These are phyloP conservation scores for Stictonetta naevosa DNA, from an alignment of 2,113 vertebrate genomes.

Conservation along the genomic window DNA sequence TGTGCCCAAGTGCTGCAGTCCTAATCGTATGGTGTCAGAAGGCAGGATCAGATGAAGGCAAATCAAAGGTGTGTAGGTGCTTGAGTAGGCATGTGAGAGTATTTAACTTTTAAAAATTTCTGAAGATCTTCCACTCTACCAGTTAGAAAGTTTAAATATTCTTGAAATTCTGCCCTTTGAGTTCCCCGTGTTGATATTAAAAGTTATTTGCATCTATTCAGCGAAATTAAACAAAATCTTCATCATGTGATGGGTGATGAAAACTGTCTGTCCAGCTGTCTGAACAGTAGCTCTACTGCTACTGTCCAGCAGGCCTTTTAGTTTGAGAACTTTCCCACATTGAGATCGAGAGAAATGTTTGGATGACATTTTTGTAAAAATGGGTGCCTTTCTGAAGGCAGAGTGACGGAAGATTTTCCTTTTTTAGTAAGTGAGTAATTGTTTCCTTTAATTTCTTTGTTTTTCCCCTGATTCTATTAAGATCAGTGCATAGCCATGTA, in stretches of 20 bases:
- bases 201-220: background rate
- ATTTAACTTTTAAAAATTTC: no score
- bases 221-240: background rate
- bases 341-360: background rate
- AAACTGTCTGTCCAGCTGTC: background rate
- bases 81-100: background rate
- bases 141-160: background rate
- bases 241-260: background rate
- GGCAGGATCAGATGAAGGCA: background rate
- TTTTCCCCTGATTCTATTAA: conserved; percentile 10
- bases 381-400: background rate
- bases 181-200: background rate
- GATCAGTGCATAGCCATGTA: background rate
- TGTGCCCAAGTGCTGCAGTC: background rate
- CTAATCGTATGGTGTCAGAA: background rate
- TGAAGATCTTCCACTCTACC: background rate
- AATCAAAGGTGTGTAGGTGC: background rate
- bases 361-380: background rate
- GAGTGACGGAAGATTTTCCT: conserved; percentile 13
- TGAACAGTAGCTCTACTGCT: background rate
- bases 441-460: conserved; percentile 43
- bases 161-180: background rate
- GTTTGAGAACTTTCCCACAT: conserved; percentile 1
- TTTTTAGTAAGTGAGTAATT: conserved; percentile 34
- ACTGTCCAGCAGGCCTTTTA: background rate